phyloP scores from a whole-genome alignment of 2,888 invertebrate genomes.

The Halictus ligatus region DNA sequence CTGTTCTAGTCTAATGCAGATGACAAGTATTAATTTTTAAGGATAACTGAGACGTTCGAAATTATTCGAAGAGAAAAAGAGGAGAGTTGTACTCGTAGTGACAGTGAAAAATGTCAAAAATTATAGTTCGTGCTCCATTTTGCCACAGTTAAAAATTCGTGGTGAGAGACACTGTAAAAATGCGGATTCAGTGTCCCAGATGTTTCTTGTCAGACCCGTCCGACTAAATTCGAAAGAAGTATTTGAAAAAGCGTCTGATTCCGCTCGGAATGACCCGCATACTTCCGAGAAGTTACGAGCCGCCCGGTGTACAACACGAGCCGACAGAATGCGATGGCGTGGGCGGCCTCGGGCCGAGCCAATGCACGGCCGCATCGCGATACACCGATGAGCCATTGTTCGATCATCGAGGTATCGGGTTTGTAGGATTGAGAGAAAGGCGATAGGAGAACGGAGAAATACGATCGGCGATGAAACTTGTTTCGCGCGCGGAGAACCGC shows the following conservation, averaged over 20 bases:
- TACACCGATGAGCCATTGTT: constrained; percentile 19
- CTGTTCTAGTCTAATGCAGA: no score
- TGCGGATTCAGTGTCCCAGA: background rate
- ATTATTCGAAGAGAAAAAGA: no score
- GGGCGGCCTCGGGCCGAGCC: constrained; percentile 6
- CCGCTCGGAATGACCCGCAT: background rate
- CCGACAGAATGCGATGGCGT: constrained; percentile 3
- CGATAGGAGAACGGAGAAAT: constrained; percentile 3
- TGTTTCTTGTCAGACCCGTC: background rate
- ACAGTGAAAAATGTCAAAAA: background rate
- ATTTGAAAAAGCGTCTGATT: background rate
- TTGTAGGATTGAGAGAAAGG: constrained; percentile 13
- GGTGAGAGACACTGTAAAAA: background rate
- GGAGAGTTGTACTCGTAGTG: no score
- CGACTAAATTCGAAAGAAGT: background rate
- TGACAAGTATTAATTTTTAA: no score
- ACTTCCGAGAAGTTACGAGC: constrained; percentile 10
- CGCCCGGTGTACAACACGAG: constrained; percentile 1
- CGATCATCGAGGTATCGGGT: constrained; percentile 10
- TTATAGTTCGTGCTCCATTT: background rate
- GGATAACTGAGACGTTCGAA: no score
- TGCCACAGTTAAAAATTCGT: background rate
- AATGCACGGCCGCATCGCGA: constrained; percentile 8
- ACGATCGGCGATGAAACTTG: constrained; percentile 9
- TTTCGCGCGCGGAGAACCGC: background rate